A percentile compares a stretch with the other conserved stretches of the same genome.
phyloP scores from a whole-genome alignment of 1,140 invertebrate species.

The Achatina immaculata region DNA sequence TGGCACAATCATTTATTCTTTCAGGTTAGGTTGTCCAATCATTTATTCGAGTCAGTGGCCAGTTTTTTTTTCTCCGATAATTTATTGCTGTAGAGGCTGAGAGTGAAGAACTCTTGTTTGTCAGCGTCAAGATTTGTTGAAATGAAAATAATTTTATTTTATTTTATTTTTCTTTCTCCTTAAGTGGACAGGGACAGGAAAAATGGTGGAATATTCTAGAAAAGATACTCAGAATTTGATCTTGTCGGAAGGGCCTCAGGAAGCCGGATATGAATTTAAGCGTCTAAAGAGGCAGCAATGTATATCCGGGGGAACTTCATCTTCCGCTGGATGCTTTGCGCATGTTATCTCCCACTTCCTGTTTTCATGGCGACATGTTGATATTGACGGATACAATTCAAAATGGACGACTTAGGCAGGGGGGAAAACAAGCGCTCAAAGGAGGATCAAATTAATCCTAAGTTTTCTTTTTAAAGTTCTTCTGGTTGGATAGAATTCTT shows the following conservation, averaged over 20 bases:
- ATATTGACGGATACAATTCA: slow-evolving; percentile 4
- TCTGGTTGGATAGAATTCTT: no score
- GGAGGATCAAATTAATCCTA: slow-evolving; percentile 7
- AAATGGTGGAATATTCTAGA: background rate
- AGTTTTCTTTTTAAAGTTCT: background rate
- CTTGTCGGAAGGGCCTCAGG: background rate
- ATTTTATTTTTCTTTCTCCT: background rate
- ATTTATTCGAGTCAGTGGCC: no score
- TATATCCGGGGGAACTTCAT: background rate
- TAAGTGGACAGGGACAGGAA: background rate
- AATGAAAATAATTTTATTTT: background rate
- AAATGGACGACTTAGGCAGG: slow-evolving; percentile 3
- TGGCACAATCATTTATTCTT: no score
- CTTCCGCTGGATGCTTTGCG: background rate
- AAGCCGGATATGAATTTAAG: background rate
- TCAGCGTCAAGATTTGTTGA: background rate
- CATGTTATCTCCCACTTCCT: background rate
- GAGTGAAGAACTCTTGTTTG: no score
- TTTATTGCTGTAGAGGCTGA: no score
- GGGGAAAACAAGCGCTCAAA: background rate
- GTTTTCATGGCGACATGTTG: slow-evolving; percentile 6
- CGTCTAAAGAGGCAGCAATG: background rate
- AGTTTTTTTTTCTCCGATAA: no score
- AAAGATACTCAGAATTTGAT: background rate
- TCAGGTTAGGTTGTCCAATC: no score